Base-by-base conservation (phyloP, 2,888 invertebrate genomes). In the Agrochola macilenta region DNA sequence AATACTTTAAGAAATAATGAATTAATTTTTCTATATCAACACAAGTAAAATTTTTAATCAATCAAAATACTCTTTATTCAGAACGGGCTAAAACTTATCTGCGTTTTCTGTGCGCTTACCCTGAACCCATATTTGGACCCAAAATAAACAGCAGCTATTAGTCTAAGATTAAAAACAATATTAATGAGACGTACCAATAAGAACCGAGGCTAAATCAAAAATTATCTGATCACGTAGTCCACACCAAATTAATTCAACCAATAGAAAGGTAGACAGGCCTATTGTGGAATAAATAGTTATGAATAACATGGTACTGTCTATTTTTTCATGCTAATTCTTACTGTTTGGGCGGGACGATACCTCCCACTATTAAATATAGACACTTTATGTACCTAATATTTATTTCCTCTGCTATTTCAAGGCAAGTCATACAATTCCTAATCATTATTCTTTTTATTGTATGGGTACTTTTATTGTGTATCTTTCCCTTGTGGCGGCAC, bases 201-300 rank as follows among this genome's bases (percentile, higher is more conserved):
- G 69, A 85, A 69, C 5, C 2, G n/a, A 30, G 49, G 1, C 12
- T 54, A 23, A 68, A 74, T 78, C 43, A 81, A 79, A 76, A n/a
- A 60, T 78, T 88, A 78, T 80, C 85, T 63, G 46, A 61, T 85
- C 88, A 90, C 90, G 90, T 88, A 79, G 52, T 30, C 61, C n/a
- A 74, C 30, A 79, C 84, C 72, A 74, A 84, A 87, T 84, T 76
- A 65, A 77, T 80, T 83, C 72, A 65, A 35, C 90, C 90, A 90
- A 90, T 90, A 73, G 81, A 81, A 72, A 73, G 68, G 70, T 69
- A 80, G 81, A 84, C 80, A 74, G 69, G 60, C 1, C 71, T 73
- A 75, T 86, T 81, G 79, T 80, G 76, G 49, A 78, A 49, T 79
- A 61, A 74, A 81, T 76, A 65, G n/a, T 71, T 77, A 77, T 78